These are phyloP conservation scores for Megaceryle maxima DNA, from an alignment of 2,113 vertebrate genomes.

Conservation along the genomic window DNA sequence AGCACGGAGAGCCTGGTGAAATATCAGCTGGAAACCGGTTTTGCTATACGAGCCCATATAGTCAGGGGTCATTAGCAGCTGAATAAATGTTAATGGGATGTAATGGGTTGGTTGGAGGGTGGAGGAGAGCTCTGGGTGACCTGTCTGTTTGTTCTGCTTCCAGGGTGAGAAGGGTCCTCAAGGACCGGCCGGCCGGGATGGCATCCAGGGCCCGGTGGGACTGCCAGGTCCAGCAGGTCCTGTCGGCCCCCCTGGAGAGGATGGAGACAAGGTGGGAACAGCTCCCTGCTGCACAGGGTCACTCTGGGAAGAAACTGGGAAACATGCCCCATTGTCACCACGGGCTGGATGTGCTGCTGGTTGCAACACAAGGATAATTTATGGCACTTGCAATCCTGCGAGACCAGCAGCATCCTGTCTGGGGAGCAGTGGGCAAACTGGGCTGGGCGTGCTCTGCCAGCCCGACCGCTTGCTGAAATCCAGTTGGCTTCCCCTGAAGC, in stretches of 20 bases:
- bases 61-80: not conserved
- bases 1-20: not conserved
- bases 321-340: accelerated
- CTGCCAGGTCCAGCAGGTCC: slow-evolving; percentile 95
- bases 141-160: not conserved
- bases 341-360: not conserved
- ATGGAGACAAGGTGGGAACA: slow-evolving; percentile 91
- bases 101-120: not conserved
- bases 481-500: not conserved
- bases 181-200: slow-evolving; percentile 94
- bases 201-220: slow-evolving; percentile 95
- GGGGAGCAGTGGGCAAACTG: not conserved
- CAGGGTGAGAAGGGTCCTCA: slow-evolving; percentile 98
- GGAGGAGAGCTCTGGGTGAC: not conserved
- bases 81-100: not conserved
- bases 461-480: not conserved
- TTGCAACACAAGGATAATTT: accelerated
- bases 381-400: accelerated
- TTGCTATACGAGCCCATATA: not conserved
- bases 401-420: not conserved
- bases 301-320: not conserved
- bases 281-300: not conserved
- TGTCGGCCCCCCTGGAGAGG: slow-evolving; percentile 93
- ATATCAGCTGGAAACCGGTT: not conserved
- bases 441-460: not conserved